A percentile compares a stretch with the other conserved stretches of the same genome.
These are phyloP conservation scores for Chrysemys picta DNA, from an alignment of 2,113 vertebrate genomes.

Conservation along the genomic window DNA sequence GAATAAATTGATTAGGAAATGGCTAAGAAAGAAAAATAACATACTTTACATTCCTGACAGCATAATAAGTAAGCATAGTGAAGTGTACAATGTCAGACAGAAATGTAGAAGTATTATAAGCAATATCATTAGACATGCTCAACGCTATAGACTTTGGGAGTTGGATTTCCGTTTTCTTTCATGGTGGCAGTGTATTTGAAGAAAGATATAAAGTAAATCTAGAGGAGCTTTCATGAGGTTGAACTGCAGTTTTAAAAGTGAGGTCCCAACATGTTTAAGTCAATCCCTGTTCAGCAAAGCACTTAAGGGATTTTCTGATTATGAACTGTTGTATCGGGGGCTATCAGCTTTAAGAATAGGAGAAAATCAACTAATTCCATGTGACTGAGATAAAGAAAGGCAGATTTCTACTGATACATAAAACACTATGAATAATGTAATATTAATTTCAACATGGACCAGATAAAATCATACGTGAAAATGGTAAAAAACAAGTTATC, in stretches of 20 bases:
- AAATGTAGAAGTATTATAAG: background rate
- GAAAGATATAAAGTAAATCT: background rate
- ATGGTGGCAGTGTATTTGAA: background rate
- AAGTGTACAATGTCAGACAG: background rate
- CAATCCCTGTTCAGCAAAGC: background rate
- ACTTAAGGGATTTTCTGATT: background rate
- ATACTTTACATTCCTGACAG: background rate
- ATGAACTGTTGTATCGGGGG: background rate
- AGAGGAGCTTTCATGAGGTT: background rate
- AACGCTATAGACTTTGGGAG: background rate
- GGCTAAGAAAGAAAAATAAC: background rate
- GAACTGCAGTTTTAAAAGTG: background rate
- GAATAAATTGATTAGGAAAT: background rate
- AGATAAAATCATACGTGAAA: background rate
- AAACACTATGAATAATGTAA: background rate
- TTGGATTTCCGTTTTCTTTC: constrained; percentile 6
- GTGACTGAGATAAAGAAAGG: background rate
- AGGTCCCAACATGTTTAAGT: background rate
- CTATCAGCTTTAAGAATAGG: background rate
- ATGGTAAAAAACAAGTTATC: background rate
- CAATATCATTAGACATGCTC: background rate
- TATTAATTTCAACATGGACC: background rate
- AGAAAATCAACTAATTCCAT: background rate
- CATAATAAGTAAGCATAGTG: background rate
- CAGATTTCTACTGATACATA: background rate